Base-by-base conservation (phyloP, 2,113 vertebrate species). In the Rhinoderma darwinii region DNA sequence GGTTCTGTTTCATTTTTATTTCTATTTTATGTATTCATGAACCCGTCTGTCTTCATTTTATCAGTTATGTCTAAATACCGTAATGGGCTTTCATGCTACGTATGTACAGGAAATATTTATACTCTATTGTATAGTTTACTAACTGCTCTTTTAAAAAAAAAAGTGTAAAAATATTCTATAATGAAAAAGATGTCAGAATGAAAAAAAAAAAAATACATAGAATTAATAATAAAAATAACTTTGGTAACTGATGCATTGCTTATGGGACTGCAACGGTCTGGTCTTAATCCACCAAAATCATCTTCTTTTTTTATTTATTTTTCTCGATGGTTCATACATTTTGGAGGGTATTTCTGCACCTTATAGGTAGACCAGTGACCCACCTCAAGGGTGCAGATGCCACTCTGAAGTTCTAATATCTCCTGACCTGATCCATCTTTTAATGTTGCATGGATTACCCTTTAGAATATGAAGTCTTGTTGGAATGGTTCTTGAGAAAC, bases 41-140 rank as follows among this genome's bases (percentile, higher is more conserved):
- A 39, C 32, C 37, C 17, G 25, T 25, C 72, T 66, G 51, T 56
- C 84, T 63, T 66, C 54, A 35, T 56, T 39, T 77, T 85, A 66
- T 66, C 73, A 84, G 83, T 50, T 77, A 25, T 73, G 51, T 41
- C 27, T 59, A 76, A 43, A 84, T 73, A 54, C 30, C 30, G 27
- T 43, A 84, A 77, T 35, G 27, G 84, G 73, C 73, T 85, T 66
- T 85, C 73, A 56, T 77, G 56, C 54, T 85, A 44, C 22, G 54
- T 85, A 85, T 85, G 84, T 76, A 85, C 73, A 77, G 73, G 73
- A 77, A 63, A 85, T 77, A 85, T 59, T 56, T 74, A 75, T 84
- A 84, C 68, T 84, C 56, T 85, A 77, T 77, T 85, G 84, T 77
- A 85, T 77, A 77, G 84, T 85, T 85, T 85, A 85, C 73, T 77